These are phyloP conservation scores for Andrena marginata DNA, from an alignment of 2,888 invertebrate genomes.

Conservation along the genomic window DNA sequence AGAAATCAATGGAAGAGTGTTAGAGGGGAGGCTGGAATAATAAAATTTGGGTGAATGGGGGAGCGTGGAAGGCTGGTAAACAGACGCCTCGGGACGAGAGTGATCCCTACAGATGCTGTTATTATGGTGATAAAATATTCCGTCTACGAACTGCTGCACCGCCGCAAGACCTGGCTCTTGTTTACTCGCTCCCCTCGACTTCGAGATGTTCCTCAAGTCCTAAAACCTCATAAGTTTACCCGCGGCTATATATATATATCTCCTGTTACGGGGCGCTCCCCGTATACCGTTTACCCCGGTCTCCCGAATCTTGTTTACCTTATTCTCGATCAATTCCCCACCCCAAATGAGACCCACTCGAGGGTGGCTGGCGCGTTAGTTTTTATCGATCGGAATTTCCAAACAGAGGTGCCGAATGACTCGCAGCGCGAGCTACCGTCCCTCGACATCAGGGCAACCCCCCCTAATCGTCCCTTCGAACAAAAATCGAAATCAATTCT, in stretches of 20 bases:
- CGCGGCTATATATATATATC: not conserved
- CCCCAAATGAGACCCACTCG: not conserved
- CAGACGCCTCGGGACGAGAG: too few relatives aligned
- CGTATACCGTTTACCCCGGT: slow-evolving; percentile 17
- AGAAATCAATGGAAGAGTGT: too few relatives aligned
- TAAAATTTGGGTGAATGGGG: too few relatives aligned
- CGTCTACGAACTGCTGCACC: too few relatives aligned
- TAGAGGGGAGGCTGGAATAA: too few relatives aligned
- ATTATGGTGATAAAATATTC: too few relatives aligned
- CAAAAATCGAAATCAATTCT: slow-evolving; percentile 1
- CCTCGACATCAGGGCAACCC: not conserved
- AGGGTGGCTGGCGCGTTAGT: slow-evolving; percentile 14
- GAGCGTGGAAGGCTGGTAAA: too few relatives aligned
- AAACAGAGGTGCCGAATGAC: not conserved
- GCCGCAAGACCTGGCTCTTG: not conserved
- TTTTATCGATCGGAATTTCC: slow-evolving; percentile 12
- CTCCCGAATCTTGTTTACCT: slow-evolving; percentile 30
- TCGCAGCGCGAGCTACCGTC: not conserved
- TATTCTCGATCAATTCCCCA: slow-evolving; percentile 3
- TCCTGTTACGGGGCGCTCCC: not conserved
- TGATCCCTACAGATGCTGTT: too few relatives aligned
- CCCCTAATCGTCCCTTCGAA: not conserved
- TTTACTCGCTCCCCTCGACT: not conserved
- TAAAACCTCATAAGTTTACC: not conserved
- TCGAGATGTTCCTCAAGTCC: not conserved